phyloP scores from a whole-genome alignment of 2,113 vertebrate species.

The Heterocephalus glaber region DNA sequence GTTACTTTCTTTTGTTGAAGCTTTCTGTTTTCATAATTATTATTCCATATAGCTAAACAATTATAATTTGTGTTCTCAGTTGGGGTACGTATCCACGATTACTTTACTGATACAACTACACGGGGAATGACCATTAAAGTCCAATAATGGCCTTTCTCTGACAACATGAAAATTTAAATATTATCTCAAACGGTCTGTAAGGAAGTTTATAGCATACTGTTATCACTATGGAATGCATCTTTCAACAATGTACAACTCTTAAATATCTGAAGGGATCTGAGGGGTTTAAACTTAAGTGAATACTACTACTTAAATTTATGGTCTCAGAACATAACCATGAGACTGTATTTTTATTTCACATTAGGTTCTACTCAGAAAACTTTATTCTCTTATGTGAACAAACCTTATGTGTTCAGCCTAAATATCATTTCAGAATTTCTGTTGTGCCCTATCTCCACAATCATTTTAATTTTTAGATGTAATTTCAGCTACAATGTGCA shows the following conservation, averaged over 20 bases:
- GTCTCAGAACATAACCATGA: slow-evolving; percentile 25
- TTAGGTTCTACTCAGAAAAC: slow-evolving; percentile 40
- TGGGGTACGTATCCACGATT: background rate
- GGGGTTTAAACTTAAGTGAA: background rate
- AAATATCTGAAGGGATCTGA: background rate
- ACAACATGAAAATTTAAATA: background rate
- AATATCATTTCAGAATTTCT: slow-evolving; percentile 41
- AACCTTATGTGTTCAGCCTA: background rate
- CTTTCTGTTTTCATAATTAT: background rate
- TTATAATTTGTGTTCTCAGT: background rate
- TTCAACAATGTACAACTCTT: background rate
- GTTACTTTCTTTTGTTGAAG: slow-evolving; percentile 20
- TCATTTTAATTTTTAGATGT: slow-evolving; percentile 38
- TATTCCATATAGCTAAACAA: slow-evolving; percentile 18
- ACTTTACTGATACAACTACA: background rate
- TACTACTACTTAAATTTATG: background rate
- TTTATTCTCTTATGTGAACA: slow-evolving; percentile 33
- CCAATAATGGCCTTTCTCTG: background rate
- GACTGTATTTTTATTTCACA: slow-evolving; percentile 6
- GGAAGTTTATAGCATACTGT: background rate
- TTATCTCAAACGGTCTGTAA: background rate
- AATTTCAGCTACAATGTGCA: slow-evolving; percentile 34
- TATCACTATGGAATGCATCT: background rate
- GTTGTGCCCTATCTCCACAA: slow-evolving; percentile 21
- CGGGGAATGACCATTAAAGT: background rate